A percentile compares a stretch with the other conserved stretches of the same genome.
Conservation (phyloP, 2,113 vertebrate genomes). For the Hippocampus abdominalis region DNA sequence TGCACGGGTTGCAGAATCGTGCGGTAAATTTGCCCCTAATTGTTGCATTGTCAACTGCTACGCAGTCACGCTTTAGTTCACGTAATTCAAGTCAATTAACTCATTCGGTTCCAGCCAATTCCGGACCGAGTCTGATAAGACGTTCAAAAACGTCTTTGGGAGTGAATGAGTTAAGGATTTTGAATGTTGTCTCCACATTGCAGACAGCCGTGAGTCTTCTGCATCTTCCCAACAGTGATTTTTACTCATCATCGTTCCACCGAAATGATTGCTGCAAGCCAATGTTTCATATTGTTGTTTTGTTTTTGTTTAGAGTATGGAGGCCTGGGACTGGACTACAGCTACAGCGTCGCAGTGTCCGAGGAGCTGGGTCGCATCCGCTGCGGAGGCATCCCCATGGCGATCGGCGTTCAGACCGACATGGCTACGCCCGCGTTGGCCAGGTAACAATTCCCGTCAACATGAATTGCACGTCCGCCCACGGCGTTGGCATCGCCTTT, state of each 20-base stretch:
- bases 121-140: too few species aligned
- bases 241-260: too few species aligned
- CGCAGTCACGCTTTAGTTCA: background rate
- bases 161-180: too few species aligned
- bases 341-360: slow-evolving; percentile 79
- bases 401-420: slow-evolving; percentile 80
- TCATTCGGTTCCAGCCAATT: too few species aligned
- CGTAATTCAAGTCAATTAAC: too few species aligned
- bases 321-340: slow-evolving; percentile 83
- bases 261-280: background rate
- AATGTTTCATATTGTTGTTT: background rate
- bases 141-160: too few species aligned
- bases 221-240: background rate
- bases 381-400: slow-evolving; percentile 83
- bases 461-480: background rate
- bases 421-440: slow-evolving; percentile 86
- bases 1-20: slow-evolving; percentile 1
- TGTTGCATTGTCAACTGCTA: slow-evolving; percentile 14
- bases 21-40: slow-evolving; percentile 22
- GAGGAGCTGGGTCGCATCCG: slow-evolving; percentile 82
- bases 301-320: slow-evolving; percentile 76
- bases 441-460: slow-evolving; percentile 65
- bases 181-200: too few species aligned
- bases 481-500: background rate
- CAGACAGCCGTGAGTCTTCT: too few species aligned